Percentiles rank a stretch among this genome's conserved stretches.
Evolutionary conservation across 2,113 vertebrate species (phyloP).

Genomic region (Echinops telfairi): DNA sequence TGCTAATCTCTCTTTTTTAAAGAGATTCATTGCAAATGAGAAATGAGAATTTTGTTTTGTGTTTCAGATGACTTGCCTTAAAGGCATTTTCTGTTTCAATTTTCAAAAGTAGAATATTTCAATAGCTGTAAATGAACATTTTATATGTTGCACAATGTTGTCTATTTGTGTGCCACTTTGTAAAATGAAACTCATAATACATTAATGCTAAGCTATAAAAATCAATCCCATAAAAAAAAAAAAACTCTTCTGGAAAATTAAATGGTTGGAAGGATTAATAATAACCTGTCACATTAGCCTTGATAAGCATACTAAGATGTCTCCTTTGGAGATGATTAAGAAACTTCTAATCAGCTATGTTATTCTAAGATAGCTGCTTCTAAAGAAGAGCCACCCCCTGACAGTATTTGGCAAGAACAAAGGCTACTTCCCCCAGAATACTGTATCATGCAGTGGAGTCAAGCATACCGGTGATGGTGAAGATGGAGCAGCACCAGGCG

Average conservation of each 20-base stretch:
- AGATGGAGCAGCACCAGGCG: background rate
- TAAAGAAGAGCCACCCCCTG: background rate
- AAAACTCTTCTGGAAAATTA: background rate
- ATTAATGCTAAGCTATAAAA: slow-evolving; percentile 64
- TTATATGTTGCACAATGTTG: slow-evolving; percentile 32
- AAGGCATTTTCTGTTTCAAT: slow-evolving; percentile 80
- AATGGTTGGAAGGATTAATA: slow-evolving; percentile 9
- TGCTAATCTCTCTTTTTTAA: background rate
- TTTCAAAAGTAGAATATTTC: slow-evolving; percentile 78
- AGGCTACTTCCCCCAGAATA: background rate
- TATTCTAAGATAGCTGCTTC: background rate
- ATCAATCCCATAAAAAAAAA: slow-evolving; percentile 74
- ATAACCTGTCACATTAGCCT: slow-evolving; percentile 53
- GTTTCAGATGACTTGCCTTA: slow-evolving; percentile 76
- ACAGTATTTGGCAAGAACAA: slow-evolving; percentile 15
- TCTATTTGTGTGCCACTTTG: slow-evolving; percentile 54
- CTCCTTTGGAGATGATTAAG: background rate
- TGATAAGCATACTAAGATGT: background rate
- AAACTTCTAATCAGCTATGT: background rate
- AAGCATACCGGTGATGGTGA: background rate
- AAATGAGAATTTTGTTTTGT: slow-evolving; percentile 57
- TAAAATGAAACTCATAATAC: slow-evolving; percentile 75
- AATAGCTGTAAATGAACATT: slow-evolving; percentile 67
- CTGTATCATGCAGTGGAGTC: background rate
- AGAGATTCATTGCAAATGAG: slow-evolving; percentile 35